Base-by-base conservation (phyloP, 1,140 invertebrate genomes). In the Drosophila funebris region DNA sequence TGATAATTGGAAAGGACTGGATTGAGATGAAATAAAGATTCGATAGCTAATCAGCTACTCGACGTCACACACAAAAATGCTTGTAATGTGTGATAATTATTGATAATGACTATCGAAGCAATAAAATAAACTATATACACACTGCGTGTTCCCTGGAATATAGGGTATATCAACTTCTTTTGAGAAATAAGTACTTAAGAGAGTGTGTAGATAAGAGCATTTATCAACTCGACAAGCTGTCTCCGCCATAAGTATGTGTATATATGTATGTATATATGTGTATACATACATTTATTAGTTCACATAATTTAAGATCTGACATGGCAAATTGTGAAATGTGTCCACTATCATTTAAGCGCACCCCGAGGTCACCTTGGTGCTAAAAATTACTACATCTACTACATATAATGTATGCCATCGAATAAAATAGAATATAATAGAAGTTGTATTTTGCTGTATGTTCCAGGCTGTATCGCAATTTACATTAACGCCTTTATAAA, bases 131-230 rank as follows among this genome's bases (percentile, higher is more conserved):
- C 9, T 36, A 27, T 7, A 13, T 27, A n/a, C 22, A 46, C 44
- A 14, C n/a, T 4, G 5, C 1, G 20, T 20, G 1, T n/a, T 5
- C 27, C 2, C 18, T 46, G 20, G 1, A 24, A 11, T 44, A 6
- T 20, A 20, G 41, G 44, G 4, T 14, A 14, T 13, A 9, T 46
- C 14, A 24, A 6, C 20, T 20, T 13, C 1, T 58, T 16, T 31
- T 0, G 11, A 22, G 8, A 24, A 57, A 39, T 11, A 46, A 29
- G 14, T 14, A 18, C 24, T 67, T 16, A 56, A 16, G 46, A 18
- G 46, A 18, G 16, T 8, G 27, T 66, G 18, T 39, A 43, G 68
- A 71, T 71, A 71, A 71, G 61, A 18, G 36, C 5, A 41, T 66
- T 66, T 57, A 71, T 66, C 52, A 71, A 37, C 50, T 57, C n/a